These are phyloP conservation scores for Botrylloides violaceus DNA, from an alignment of 23 tunicate species.

Conservation along the genomic window DNA sequence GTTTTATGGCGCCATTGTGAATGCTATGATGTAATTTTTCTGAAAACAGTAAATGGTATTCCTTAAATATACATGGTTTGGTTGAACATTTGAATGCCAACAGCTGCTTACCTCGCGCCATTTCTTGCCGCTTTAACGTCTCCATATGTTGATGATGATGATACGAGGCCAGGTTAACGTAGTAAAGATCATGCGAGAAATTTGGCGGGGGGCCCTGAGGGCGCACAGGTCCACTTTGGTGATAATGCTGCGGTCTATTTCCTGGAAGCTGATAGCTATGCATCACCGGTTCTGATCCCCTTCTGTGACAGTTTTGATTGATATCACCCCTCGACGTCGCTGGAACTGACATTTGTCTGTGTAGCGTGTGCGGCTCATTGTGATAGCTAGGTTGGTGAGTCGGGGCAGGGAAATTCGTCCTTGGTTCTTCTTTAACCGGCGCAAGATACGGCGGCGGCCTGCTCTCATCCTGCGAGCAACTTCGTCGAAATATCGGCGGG, in stretches of 20 bases:
- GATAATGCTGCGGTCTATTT: constrained; percentile 23
- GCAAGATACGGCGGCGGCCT: constrained; percentile 28
- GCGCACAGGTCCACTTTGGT: background rate
- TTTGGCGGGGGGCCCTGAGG: constrained; percentile 1
- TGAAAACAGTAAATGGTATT: background rate
- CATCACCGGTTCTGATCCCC: constrained; percentile 61
- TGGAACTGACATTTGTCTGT: constrained; percentile 77
- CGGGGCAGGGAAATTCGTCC: background rate
- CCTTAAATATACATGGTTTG: background rate
- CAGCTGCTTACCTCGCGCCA: constrained; percentile 53
- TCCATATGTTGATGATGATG: constrained; percentile 82
- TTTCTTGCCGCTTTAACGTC: constrained; percentile 49
- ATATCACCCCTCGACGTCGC: constrained; percentile 5
- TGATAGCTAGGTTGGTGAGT: background rate
- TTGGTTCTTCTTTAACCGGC: constrained; percentile 47
- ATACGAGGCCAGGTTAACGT: constrained; percentile 52
- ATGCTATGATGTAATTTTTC: constrained; percentile 21
- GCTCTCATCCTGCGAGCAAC: constrained; percentile 22
- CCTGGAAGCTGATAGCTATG: constrained; percentile 30
- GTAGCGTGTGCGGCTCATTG: constrained; percentile 12
- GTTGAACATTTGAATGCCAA: background rate
- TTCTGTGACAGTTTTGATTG: constrained; percentile 17
- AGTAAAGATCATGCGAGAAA: constrained; percentile 43
- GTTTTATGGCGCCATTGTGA: constrained; percentile 20
- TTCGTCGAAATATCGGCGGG: constrained; percentile 13